Base-by-base conservation (phyloP, 2,113 vertebrate species). In the Pterophyllum scalare region DNA sequence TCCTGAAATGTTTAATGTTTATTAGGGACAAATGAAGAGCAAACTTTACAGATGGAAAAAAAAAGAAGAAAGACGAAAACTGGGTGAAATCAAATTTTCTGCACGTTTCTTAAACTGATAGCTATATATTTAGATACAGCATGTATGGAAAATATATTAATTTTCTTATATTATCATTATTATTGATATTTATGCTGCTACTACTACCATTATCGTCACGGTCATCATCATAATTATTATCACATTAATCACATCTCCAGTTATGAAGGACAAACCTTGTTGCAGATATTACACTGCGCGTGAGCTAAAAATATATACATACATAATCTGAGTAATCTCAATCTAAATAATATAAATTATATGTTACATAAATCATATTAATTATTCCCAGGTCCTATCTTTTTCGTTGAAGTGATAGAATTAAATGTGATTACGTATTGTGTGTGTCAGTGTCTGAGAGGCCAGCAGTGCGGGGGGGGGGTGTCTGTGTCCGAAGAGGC, bases 1-100 rank as follows among this genome's bases (percentile, higher is more conserved):
- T 89, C 82, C 38, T 75, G 84, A 88, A 81, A 91, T 77, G 10
- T 84, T 90, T 81, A 59, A 74, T 38, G 35, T 38, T 38, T 22
- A 85, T 72, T 49, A 76, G 28, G 59, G 33, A 79, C 31, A 80
- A 76, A 86, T 67, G 60, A 87, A 76, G 46, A 83, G 38, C 14
- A 65, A 78, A n/a, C n/a, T 79, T 80, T 67, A 77, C 52, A 81
- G 74, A 43, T 43, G 8, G 7, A 12, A 26, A 9, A 9, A 35
- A 2, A 33, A 33, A 7, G n/a, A 7, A 31, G n/a, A 49, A 70
- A 46, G 64, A 49, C 17, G 15, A 40, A 70, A 24, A 49, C 46
- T 70, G 28, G 49, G 46, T 26, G 17, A 52, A 31, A 52, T 52
- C 28, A 31, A 8, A 31, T 52, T 70, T 52, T 52, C 26, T 52